Evolutionary conservation across 2,113 vertebrate species (phyloP).

Genomic region (Otolemur garnettii): DNA sequence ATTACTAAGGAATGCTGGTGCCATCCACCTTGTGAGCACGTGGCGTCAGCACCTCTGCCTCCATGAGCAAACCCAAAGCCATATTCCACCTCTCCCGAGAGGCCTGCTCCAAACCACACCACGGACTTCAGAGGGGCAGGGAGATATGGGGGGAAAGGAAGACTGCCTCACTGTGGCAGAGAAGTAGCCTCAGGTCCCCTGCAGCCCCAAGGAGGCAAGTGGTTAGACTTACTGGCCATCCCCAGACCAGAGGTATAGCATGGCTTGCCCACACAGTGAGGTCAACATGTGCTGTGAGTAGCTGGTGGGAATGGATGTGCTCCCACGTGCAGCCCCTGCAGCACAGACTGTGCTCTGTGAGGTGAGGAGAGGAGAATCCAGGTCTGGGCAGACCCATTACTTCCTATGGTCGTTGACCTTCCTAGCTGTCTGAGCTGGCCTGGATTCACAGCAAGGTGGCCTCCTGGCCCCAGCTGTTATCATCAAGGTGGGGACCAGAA

Average conservation of each 20-base stretch:
- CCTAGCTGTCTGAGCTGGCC: constrained; percentile 38
- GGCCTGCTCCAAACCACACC: background rate
- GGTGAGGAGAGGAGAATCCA: background rate
- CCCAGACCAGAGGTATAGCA: background rate
- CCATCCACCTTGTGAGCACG: background rate
- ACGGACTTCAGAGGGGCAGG: background rate
- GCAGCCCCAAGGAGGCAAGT: fast-evolving
- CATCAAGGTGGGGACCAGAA: constrained; percentile 71
- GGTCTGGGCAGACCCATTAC: constrained; percentile 26
- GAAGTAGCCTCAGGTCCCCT: background rate
- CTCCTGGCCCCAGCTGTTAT: constrained; percentile 56
- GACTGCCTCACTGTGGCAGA: background rate
- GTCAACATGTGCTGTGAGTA: background rate
- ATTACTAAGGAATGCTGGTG: constrained; percentile 27
- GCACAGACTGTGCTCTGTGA: background rate
- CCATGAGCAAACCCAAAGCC: constrained; percentile 27
- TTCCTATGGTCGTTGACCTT: constrained; percentile 33
- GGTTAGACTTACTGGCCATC: background rate
- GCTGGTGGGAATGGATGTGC: background rate
- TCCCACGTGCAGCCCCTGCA: background rate
- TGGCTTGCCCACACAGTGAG: fast-evolving
- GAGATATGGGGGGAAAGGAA: background rate
- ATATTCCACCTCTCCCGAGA: background rate
- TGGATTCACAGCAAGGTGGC: constrained; percentile 14
- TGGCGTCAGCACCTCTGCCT: background rate